These are phyloP conservation scores for Altica lythri DNA, from an alignment of 2,888 invertebrate genomes.

Conservation along the genomic window DNA sequence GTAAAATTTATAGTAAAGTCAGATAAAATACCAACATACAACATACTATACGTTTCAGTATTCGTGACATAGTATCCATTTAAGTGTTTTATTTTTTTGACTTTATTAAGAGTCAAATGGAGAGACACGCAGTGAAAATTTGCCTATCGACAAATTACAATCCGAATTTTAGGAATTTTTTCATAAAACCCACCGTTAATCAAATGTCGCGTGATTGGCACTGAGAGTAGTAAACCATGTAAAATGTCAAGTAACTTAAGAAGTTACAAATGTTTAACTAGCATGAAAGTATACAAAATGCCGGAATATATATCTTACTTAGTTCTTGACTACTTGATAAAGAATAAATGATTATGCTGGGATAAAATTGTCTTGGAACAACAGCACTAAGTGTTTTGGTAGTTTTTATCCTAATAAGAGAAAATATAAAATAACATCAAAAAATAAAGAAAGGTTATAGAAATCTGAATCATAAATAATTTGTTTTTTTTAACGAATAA, in stretches of 20 bases:
- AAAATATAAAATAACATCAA: no score
- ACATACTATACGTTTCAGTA: no score
- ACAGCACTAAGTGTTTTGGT: slow-evolving; percentile 27
- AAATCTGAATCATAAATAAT: no score
- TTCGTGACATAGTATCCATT: no score
- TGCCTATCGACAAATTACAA: slow-evolving; percentile 1
- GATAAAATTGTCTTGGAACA: slow-evolving; percentile 21
- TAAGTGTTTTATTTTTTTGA: no score
- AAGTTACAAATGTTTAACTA: slow-evolving; percentile 32
- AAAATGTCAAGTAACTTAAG: slow-evolving; percentile 28
- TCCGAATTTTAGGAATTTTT: slow-evolving; percentile 10
- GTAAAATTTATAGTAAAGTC: no score
- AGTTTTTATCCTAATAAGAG: no score
- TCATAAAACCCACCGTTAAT: slow-evolving; percentile 10
- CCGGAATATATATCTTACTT: slow-evolving; percentile 26
- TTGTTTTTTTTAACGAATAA: no score
- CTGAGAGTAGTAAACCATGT: slow-evolving; percentile 34
- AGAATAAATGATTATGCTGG: slow-evolving; percentile 25
- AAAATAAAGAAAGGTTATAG: no score
- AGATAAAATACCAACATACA: no score
- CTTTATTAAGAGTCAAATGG: no score
- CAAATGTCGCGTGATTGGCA: slow-evolving; percentile 29
- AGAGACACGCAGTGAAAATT: neutral
- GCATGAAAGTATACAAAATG: slow-evolving; percentile 30
- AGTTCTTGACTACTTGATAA: slow-evolving; percentile 26